Evolutionary conservation across 1,140 invertebrate species (phyloP), one percentile per base, ranked within the genome.

Genomic region (Panulirus ornatus): DNA sequence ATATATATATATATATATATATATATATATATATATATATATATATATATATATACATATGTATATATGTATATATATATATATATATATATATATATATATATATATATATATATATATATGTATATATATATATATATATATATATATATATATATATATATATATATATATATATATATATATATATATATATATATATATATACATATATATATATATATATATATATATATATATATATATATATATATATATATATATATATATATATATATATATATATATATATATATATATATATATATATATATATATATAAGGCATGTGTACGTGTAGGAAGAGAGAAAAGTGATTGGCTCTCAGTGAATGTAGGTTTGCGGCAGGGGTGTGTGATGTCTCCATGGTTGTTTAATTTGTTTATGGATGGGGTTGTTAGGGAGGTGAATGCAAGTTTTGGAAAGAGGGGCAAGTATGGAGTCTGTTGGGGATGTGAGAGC

Each of bases 1-100:
- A 58, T 58, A 58, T 58, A 58, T 58, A 58, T 58, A 58, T 58
- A 58, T 58, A 58, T 58, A 58, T 58, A 58, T 58, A 58, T 58
- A 58, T 58, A 58, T 58, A 58, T 58, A 58, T 58, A 58, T 58
- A 58, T 58, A 58, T 58, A 58, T 58, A 58, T 58, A 58, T 58
- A 58, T 58, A 58, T 58, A 58, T 58, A 58, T 58, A 58, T 58
- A 58, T 58, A 58, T 58, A 58, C 22, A 58, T 58, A 58, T 58
- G 51, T 58, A 58, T 58, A 22, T 22, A 58, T 58, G 22, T 22
- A 58, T 58, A 58, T 58, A 58, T 58, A 58, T 58, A 58, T 58
- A 58, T 58, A 58, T 58, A 58, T 58, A 58, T 58, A 58, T 58
- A 58, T 58, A 58, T 58, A 58, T 58, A 58, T 58, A 58, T 58